A percentile compares a stretch with the other conserved stretches of the same genome.
Evolutionary conservation across 2,113 vertebrate genomes (phyloP).

Genomic region (Lycaon pictus): DNA sequence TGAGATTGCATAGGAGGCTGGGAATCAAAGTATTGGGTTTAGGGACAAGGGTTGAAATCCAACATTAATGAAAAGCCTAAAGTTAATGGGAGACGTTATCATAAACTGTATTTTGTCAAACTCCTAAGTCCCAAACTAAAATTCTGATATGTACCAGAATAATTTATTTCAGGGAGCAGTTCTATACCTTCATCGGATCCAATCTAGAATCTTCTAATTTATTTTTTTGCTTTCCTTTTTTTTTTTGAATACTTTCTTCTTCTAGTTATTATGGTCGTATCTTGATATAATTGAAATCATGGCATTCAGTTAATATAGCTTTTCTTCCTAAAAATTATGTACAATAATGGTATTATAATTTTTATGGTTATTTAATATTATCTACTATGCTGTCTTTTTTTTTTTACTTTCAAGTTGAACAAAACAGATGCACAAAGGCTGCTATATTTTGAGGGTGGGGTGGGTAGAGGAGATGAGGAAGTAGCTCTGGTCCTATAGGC

Average conservation of each 20-base stretch:
- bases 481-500: neutral
- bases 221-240: neutral
- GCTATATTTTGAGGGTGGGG: neutral
- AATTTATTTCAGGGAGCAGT: neutral
- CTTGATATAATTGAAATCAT: conserved; percentile 22
- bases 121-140: neutral
- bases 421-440: neutral
- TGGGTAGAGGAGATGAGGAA: neutral
- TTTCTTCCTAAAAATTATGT: conserved; percentile 30
- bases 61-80: neutral
- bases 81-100: neutral
- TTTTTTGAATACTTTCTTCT: neutral
- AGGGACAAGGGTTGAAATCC: neutral
- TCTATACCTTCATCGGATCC: neutral
- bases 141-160: neutral
- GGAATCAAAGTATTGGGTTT: neutral
- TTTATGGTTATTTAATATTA: neutral
- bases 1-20: neutral
- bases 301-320: neutral
- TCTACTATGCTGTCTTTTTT: neutral
- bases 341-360: neutral
- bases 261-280: neutral
- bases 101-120: neutral
- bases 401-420: neutral
- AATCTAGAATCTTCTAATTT: neutral